A percentile compares a stretch with the other conserved stretches of the same genome.
phyloP scores from a whole-genome alignment of 2,113 vertebrate species.

The Enhydra lutris region DNA sequence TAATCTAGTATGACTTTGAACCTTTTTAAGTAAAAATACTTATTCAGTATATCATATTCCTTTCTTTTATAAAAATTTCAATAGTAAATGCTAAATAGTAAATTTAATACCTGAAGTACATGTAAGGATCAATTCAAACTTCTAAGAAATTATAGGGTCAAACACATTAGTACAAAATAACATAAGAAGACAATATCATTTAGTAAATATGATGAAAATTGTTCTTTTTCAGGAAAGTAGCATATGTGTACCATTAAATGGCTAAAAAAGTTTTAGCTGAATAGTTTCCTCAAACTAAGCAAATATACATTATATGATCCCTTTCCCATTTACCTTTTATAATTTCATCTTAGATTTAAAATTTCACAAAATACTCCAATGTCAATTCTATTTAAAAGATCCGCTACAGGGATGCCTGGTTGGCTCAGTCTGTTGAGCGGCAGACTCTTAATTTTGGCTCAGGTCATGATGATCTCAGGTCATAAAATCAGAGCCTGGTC shows the following conservation, averaged over 20 bases:
- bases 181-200: constrained; percentile 5
- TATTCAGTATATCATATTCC: constrained; percentile 21
- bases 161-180: background rate
- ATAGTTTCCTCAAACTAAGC: constrained; percentile 1
- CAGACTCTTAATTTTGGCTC: background rate
- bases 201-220: constrained; percentile 30
- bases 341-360: background rate
- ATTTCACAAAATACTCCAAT: constrained; percentile 8
- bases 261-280: background rate
- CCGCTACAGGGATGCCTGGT: background rate
- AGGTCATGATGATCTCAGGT: background rate
- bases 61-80: constrained; percentile 64
- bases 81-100: constrained; percentile 59
- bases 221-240: background rate
- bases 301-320: background rate
- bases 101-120: constrained; percentile 6
- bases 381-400: constrained; percentile 37
- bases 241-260: constrained; percentile 20
- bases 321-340: constrained; percentile 16
- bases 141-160: background rate
- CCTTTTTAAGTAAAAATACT: constrained; percentile 66
- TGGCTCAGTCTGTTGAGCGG: background rate
- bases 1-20: constrained; percentile 57
- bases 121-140: background rate
- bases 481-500: background rate